Conservation (phyloP, 2,888 invertebrate species). For the Agrilus mali region DNA sequence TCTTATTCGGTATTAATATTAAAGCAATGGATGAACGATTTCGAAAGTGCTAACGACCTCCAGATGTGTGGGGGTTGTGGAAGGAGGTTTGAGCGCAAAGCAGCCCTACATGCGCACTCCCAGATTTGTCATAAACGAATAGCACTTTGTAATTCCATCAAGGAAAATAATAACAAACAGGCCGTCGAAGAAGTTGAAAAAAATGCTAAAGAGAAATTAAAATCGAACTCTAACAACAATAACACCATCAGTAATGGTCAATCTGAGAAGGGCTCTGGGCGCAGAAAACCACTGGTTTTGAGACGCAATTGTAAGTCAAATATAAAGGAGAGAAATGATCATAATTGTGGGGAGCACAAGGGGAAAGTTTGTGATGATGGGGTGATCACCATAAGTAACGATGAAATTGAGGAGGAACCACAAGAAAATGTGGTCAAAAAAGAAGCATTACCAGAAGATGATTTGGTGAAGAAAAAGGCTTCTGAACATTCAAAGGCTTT, state of each 20-base stretch:
- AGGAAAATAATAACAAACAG: conserved; percentile 19
- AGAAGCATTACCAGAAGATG: background rate
- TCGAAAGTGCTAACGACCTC: conserved; percentile 48
- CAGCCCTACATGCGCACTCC: conserved; percentile 58
- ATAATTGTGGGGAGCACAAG: too few species aligned
- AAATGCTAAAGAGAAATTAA: background rate
- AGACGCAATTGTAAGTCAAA: background rate
- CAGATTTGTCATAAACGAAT: conserved; percentile 50
- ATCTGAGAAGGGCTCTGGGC: background rate
- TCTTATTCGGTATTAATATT: background rate
- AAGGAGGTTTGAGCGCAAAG: conserved; percentile 58
- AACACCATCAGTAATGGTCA: background rate
- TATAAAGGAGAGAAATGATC: too few species aligned
- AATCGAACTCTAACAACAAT: background rate
- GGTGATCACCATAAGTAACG: too few species aligned
- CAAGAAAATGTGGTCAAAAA: background rate
- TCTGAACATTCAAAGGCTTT: conserved; percentile 10
- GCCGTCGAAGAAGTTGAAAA: conserved; percentile 6
- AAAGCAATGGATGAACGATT: conserved; percentile 51
- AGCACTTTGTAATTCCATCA: conserved; percentile 32
- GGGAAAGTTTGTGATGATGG: too few species aligned
- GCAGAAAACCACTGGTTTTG: conserved; percentile 3
- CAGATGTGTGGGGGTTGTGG: conserved; percentile 57
- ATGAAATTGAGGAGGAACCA: too few species aligned
- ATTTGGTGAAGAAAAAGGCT: conserved; percentile 12